Percentiles rank a stretch among this genome's conserved stretches.
Conservation (phyloP, 92 coral and sea anemone species). For the Chrysogorgia sp. region DNA sequence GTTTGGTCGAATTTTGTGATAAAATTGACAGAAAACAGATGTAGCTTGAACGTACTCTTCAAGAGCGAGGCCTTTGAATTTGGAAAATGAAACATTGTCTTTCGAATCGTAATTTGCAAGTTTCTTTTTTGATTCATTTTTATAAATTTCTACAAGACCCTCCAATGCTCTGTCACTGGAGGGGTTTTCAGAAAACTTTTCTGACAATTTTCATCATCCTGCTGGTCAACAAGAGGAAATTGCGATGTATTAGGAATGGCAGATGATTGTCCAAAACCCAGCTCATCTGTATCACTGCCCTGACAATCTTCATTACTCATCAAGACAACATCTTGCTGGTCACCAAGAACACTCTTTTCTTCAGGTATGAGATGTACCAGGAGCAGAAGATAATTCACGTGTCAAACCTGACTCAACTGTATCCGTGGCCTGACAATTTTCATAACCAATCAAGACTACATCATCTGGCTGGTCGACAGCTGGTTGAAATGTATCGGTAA, state of each 20-base stretch:
- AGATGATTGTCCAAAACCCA: too few species aligned
- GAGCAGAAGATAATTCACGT: not conserved
- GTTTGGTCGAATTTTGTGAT: constrained; percentile 1
- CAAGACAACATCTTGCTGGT: not conserved
- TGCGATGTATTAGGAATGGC: too few species aligned
- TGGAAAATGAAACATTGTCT: constrained; percentile 14
- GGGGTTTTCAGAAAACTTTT: not conserved
- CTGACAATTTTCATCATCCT: not conserved
- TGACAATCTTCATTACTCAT: not conserved
- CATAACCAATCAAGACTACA: not conserved
- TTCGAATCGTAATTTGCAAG: not conserved
- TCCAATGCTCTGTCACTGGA: constrained; percentile 1
- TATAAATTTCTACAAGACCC: not conserved
- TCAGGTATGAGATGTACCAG: not conserved
- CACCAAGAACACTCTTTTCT: not conserved
- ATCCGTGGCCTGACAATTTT: not conserved
- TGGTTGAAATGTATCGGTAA: not conserved
- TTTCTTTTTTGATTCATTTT: constrained; percentile 6
- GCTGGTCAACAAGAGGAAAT: too few species aligned
- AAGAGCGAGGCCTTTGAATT: not conserved
- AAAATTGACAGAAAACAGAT: not conserved
- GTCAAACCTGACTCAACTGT: not conserved
- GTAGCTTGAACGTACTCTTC: not conserved
- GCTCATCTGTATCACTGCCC: not conserved
- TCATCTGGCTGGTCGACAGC: not conserved